phyloP scores from a whole-genome alignment of 2,888 invertebrate genomes.

The Halictus ligatus region DNA sequence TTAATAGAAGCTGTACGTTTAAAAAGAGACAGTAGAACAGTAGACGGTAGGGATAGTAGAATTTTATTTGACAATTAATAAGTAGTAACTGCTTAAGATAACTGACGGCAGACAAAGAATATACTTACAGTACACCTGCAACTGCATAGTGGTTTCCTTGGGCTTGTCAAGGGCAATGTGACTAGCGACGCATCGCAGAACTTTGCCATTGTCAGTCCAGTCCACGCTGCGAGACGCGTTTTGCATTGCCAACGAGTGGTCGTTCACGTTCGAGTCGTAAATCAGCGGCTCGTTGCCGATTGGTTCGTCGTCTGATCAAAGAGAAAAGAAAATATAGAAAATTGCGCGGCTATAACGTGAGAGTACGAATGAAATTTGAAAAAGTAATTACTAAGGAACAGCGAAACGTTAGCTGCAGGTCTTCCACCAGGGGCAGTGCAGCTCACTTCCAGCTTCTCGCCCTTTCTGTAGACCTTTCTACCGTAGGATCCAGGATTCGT shows the following conservation, averaged over 20 bases:
- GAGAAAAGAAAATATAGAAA: neutral
- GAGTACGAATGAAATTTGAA: neutral
- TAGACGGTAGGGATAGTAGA: too few relatives aligned
- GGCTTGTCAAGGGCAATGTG: constrained; percentile 87
- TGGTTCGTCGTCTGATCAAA: constrained; percentile 86
- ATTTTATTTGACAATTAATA: too few relatives aligned
- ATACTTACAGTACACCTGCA: constrained; percentile 88
- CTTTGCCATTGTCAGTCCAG: constrained; percentile 88
- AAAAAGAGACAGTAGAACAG: too few relatives aligned
- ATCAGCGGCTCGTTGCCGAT: constrained; percentile 86
- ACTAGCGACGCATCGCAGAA: constrained; percentile 88
- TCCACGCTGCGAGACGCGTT: constrained; percentile 88
- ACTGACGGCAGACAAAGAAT: neutral
- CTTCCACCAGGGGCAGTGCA: constrained; percentile 90
- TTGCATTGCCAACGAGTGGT: constrained; percentile 88
- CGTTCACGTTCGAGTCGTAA: constrained; percentile 85
- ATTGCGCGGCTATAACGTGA: neutral
- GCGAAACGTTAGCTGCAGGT: constrained; percentile 91
- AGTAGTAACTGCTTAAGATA: neutral
- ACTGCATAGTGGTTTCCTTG: constrained; percentile 81
- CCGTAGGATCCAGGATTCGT: constrained; percentile 81
- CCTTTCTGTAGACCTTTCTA: constrained; percentile 86
- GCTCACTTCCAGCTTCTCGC: constrained; percentile 87
- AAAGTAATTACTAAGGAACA: constrained; percentile 87
- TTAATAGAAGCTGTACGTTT: too few relatives aligned